Evolutionary conservation across 2,888 invertebrate genomes (phyloP).

Genomic region (Mayetiola destructor): DNA sequence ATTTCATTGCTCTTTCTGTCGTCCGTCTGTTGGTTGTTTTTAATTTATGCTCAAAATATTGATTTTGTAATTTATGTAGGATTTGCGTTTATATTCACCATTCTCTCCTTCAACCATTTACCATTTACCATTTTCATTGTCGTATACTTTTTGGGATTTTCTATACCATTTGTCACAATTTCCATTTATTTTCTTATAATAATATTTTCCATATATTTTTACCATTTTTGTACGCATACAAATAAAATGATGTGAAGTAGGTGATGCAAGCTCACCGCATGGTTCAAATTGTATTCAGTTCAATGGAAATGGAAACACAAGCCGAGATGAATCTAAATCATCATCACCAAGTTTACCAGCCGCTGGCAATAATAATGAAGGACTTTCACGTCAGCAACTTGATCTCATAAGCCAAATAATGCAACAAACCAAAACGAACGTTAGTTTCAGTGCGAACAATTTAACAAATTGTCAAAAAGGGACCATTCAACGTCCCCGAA

Average conservation of each 20-base stretch:
- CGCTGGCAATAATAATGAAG: conserved; percentile 40
- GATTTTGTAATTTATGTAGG: too few relatives aligned
- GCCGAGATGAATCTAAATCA: conserved; percentile 36
- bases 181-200: too few relatives aligned
- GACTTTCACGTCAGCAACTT: conserved; percentile 55
- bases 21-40: too few relatives aligned
- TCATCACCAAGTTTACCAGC: conserved; percentile 36
- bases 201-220: too few relatives aligned
- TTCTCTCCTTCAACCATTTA: too few relatives aligned
- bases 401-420: conserved; percentile 63
- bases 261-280: conserved; percentile 46
- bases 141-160: too few relatives aligned
- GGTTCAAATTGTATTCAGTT: conserved; percentile 48
- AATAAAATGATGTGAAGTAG: conserved; percentile 27
- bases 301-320: conserved; percentile 23
- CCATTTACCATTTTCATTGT: too few relatives aligned
- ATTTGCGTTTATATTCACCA: too few relatives aligned
- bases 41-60: too few relatives aligned
- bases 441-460: conserved; percentile 32
- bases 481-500: conserved; percentile 37
- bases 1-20: too few relatives aligned
- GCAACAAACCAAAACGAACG: conserved; percentile 54
- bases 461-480: conserved; percentile 24
- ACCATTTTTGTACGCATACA: too few relatives aligned
- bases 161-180: too few relatives aligned